phyloP scores from a whole-genome alignment of 1,140 invertebrate genomes.

The Nymphalis io region DNA sequence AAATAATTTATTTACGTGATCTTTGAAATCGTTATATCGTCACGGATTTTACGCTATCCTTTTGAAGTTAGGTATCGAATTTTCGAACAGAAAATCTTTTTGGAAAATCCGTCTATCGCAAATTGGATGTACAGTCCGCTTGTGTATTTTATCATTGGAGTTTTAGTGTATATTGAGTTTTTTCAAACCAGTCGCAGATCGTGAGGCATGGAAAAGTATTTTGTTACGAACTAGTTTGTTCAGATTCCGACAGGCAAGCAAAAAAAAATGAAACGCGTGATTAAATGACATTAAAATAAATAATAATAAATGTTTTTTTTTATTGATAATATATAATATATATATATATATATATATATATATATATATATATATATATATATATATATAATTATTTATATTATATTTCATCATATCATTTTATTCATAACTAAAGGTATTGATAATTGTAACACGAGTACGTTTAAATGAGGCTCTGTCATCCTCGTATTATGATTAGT shows the following conservation, averaged over 20 bases:
- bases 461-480: neutral
- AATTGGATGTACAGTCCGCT: conserved; percentile 41
- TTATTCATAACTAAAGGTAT: neutral
- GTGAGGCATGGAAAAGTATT: conserved; percentile 12
- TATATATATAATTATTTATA: no score
- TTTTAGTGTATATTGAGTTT: conserved; percentile 28
- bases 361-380: no score
- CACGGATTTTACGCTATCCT: conserved; percentile 23
- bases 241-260: no score
- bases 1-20: conserved; percentile 54
- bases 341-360: no score
- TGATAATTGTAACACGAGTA: neutral
- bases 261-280: no score
- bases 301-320: no score
- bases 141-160: conserved; percentile 39
- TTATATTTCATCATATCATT: no score
- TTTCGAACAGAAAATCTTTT: conserved; percentile 33
- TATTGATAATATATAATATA: no score
- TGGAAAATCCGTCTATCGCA: conserved; percentile 32
- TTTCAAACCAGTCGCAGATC: conserved; percentile 6
- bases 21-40: conserved; percentile 22
- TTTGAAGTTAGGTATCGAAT: conserved; percentile 35
- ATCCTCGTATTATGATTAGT: conserved; percentile 27
- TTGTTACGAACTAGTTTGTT: conserved; percentile 8
- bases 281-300: no score